These are phyloP conservation scores for Drosophila baimaii DNA, from an alignment of 1,140 invertebrate species.

Conservation along the genomic window DNA sequence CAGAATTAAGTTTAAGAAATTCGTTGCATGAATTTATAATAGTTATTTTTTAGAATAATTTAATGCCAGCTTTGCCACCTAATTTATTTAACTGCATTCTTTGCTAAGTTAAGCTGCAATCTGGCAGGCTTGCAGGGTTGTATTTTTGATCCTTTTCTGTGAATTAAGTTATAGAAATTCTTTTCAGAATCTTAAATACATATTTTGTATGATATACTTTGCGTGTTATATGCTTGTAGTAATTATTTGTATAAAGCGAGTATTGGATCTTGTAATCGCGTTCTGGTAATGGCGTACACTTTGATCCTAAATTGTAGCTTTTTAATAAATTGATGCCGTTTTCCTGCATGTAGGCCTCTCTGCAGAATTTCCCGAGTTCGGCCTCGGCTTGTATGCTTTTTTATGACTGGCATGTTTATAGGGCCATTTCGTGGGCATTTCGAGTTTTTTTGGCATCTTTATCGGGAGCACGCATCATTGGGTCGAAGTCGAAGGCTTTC, in stretches of 20 bases:
- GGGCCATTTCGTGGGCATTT: slow-evolving; percentile 24
- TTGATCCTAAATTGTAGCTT: slow-evolving; percentile 9
- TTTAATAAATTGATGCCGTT: slow-evolving; percentile 20
- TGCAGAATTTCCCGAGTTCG: slow-evolving; percentile 7
- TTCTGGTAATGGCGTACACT: slow-evolving; percentile 1
- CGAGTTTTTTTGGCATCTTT: slow-evolving; percentile 42
- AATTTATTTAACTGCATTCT: too few species aligned
- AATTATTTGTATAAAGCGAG: neutral
- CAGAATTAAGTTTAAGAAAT: too few species aligned
- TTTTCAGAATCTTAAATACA: too few species aligned
- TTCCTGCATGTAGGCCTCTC: neutral
- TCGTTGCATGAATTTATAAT: too few species aligned
- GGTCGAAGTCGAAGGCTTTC: slow-evolving; percentile 28
- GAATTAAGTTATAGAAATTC: too few species aligned
- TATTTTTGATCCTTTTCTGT: too few species aligned
- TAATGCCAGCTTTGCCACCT: too few species aligned
- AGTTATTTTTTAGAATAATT: too few species aligned
- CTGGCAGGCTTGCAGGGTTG: too few species aligned
- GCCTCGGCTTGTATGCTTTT: slow-evolving; percentile 9
- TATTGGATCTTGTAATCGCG: neutral
- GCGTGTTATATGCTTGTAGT: neutral
- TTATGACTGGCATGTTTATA: slow-evolving; percentile 52
- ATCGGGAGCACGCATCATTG: slow-evolving; percentile 72
- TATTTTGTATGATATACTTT: neutral
- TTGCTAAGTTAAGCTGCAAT: too few species aligned